Evolutionary conservation across 2,113 vertebrate species (phyloP).

Genomic region (Urocitellus parryii): DNA sequence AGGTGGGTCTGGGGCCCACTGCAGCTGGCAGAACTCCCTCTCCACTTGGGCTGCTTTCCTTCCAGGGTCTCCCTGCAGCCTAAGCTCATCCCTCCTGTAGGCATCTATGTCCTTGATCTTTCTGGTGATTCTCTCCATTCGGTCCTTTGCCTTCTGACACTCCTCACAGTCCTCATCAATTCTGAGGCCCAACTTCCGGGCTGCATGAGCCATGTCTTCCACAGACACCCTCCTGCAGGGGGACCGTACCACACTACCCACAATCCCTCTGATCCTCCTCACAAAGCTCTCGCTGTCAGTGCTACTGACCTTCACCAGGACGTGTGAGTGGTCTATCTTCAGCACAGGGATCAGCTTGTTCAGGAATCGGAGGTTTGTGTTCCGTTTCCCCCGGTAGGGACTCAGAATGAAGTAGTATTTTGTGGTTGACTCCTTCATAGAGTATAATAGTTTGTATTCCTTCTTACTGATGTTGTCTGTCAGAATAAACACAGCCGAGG

Average conservation of each 20-base stretch:
- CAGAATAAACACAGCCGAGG: conserved; percentile 82
- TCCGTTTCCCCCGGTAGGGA: conserved; percentile 76
- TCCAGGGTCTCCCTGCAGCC: conserved; percentile 76
- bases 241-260: conserved; percentile 50
- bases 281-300: conserved; percentile 62
- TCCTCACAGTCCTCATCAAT: conserved; percentile 75
- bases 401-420: conserved; percentile 84
- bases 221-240: conserved; percentile 74
- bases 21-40: conserved; percentile 72
- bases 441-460: conserved; percentile 78
- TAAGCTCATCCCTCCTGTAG: conserved; percentile 74
- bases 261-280: conserved; percentile 64
- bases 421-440: conserved; percentile 67
- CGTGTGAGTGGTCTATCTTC: conserved; percentile 78
- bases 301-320: conserved; percentile 83
- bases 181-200: conserved; percentile 71
- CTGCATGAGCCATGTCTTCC: conserved; percentile 80
- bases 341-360: conserved; percentile 75
- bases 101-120: conserved; percentile 54
- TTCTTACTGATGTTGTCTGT: conserved; percentile 81
- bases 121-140: conserved; percentile 71
- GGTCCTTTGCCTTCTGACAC: conserved; percentile 72
- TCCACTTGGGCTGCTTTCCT: conserved; percentile 72
- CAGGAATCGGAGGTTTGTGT: conserved; percentile 76
- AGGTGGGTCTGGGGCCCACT: conserved; percentile 22